phyloP scores from a whole-genome alignment of 2,888 invertebrate genomes.

The Chrysina gloriosa region DNA sequence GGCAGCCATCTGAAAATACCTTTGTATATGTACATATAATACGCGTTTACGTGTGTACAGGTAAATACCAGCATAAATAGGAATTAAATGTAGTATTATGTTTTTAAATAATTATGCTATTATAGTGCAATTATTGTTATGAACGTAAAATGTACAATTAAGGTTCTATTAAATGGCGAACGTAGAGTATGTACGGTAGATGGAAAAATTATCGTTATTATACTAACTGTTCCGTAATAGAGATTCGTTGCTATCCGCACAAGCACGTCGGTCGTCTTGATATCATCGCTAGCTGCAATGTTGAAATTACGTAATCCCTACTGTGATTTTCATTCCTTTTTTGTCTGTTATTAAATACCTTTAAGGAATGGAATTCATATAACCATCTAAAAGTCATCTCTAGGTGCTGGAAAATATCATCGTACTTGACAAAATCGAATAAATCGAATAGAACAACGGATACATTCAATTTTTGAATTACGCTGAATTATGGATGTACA shows the following conservation, averaged over 20 bases:
- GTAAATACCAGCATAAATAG: conserved; percentile 27
- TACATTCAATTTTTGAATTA: too few species aligned
- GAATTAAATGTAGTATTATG: conserved; percentile 30
- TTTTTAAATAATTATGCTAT: conserved; percentile 37
- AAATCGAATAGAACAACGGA: too few species aligned
- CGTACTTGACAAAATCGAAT: too few species aligned
- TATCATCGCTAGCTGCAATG: neutral
- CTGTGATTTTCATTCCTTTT: neutral
- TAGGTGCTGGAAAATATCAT: too few species aligned
- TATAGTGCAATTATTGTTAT: conserved; percentile 34
- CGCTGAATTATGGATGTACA: too few species aligned
- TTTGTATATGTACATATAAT: too few species aligned
- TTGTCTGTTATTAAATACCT: too few species aligned
- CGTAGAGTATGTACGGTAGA: neutral
- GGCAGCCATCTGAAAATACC: conserved; percentile 12
- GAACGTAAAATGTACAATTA: conserved; percentile 29
- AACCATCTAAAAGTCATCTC: too few species aligned
- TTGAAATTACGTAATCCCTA: neutral
- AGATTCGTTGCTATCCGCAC: conserved; percentile 1
- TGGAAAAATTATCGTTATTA: conserved; percentile 5
- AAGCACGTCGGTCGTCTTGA: neutral
- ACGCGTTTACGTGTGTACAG: neutral
- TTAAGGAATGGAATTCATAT: too few species aligned
- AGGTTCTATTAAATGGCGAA: conserved; percentile 21
- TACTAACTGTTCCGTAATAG: conserved; percentile 2